Evolutionary conservation across 1,140 invertebrate genomes (phyloP), one percentile per base, ranked within the genome.

Genomic region (Drosophila grimshawi): DNA sequence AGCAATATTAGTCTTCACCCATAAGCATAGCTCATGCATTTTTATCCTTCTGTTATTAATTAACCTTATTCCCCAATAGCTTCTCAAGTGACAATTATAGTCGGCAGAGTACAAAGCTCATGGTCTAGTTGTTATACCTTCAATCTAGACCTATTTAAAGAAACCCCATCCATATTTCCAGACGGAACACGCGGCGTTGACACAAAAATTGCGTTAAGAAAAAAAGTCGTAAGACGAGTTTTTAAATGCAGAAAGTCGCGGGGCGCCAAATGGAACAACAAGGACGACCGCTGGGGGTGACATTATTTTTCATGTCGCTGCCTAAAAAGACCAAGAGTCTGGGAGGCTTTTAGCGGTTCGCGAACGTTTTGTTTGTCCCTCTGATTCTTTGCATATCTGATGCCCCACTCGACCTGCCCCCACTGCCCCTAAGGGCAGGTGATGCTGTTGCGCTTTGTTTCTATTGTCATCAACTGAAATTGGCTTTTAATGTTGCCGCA

Each of bases 401-500:
- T 83, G 41, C 19, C 0, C 52, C 65, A 80, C 59, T 55, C 75
- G 53, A 39, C 51, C 74, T n/a, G 3, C 39, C n/a, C 37, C 39
- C 19, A 29, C 55, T 53, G 10, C 56, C 83, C 77, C 80, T 53
- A 43, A 65, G 81, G 83, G 72, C 83, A 83, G 80, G 83, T 88
- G 83, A 57, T 45, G 57, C 74, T 89, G 72, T 69, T 66, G 75
- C 86, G 86, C 72, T 79, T 89, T 89, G 81, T 89, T 90, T 86
- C 86, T 91, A 90, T 92, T 92, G 90, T 92, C 90, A 92, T 92
- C 91, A 92, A 82, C 76, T 85, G 82, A 89, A 92, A 92, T 92
- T 92, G 91, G 91, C 89, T 92, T 92, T 92, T 92, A 92, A 92
- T 92, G 91, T 91, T 92, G 91, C 91, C 90, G 85, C 72, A 77